Percentiles rank a stretch among this genome's conserved stretches.
Conservation (phyloP, 2,888 invertebrate species). For the Euzophera pinguis region DNA sequence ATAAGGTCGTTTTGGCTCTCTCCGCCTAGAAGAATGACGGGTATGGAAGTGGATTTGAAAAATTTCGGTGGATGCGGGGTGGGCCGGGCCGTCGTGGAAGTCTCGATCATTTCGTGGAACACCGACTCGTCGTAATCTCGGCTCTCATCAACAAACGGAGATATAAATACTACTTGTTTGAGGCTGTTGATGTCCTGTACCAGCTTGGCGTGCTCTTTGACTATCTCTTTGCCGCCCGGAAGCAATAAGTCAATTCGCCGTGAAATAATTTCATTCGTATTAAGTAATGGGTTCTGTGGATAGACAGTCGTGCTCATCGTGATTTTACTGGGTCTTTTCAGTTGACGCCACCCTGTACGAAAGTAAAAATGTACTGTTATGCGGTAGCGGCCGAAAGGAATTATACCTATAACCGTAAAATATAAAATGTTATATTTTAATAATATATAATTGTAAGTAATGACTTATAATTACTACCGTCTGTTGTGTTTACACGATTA, state of each 20-base stretch:
- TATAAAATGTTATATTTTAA: too few species aligned
- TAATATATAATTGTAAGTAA: too few species aligned
- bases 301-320: constrained; percentile 16
- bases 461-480: too few species aligned
- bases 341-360: constrained; percentile 25
- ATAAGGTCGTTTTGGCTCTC: constrained; percentile 52
- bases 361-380: constrained; percentile 3
- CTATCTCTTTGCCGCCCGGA: constrained; percentile 48
- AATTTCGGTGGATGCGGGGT: constrained; percentile 28
- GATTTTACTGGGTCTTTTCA: constrained; percentile 15
- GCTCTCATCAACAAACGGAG: constrained; percentile 50
- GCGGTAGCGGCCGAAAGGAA: too few species aligned
- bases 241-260: constrained; percentile 38
- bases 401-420: too few species aligned
- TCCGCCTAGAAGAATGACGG: constrained; percentile 57
- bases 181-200: constrained; percentile 71
- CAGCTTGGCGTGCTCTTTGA: constrained; percentile 68
- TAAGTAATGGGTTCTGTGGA: constrained; percentile 23
- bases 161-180: constrained; percentile 54
- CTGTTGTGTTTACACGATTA: too few species aligned
- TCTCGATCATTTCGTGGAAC: constrained; percentile 63
- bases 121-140: constrained; percentile 68
- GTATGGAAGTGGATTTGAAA: constrained; percentile 43
- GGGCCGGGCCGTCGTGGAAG: constrained; percentile 41
- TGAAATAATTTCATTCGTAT: constrained; percentile 32